Evolutionary conservation across 1,140 invertebrate genomes (phyloP), one percentile per base, ranked within the genome.

Genomic region (Saccostrea echinata): DNA sequence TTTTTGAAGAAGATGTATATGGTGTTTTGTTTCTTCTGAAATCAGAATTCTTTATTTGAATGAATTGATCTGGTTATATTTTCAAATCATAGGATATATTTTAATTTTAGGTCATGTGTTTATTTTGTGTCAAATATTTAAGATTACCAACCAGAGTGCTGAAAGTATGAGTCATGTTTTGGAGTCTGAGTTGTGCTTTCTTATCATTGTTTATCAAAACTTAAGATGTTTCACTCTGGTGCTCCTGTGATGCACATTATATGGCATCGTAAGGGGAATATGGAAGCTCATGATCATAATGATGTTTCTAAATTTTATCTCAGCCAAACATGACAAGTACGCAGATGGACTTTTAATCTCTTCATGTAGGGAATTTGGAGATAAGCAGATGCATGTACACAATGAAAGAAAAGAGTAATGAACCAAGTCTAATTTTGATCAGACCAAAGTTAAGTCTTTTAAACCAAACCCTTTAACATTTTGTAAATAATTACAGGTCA

Each of bases 121-220:
- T 71, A 71, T 43, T 43, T 43, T 43, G 16, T 30, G 27, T 57
- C 55, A 71, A 71, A 71, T 30, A 71, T 24, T 71, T 30, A 11
- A 30, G 8, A 71, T 71, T 71, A 27, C 64, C n/a, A n/a, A n/a
- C n/a, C 3, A 71, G 64, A 71, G 64, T 71, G 64, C 27, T 71
- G 64, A 71, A 71, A 27, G 64, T 24, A 30, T 71, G 64, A 71
- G 64, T 71, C 64, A 71, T 13, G 64, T 13, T 71, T 21, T 27
- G 12, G 64, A 71, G 64, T 11, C 64, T 71, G 64, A 71, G 64
- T 24, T 27, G 55, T 24, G 13, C 27, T 71, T 68, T 71, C 64
- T 71, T 71, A 71, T 71, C 64, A 71, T 71, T 71, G 24, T 71
- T 71, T 71, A 71, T 71, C 64, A 24, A 71, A 24, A 24, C 64